Percentiles rank a stretch among this genome's conserved stretches.
phyloP scores from a whole-genome alignment of 1,140 invertebrate species.

The Rhagoletis zephyria region DNA sequence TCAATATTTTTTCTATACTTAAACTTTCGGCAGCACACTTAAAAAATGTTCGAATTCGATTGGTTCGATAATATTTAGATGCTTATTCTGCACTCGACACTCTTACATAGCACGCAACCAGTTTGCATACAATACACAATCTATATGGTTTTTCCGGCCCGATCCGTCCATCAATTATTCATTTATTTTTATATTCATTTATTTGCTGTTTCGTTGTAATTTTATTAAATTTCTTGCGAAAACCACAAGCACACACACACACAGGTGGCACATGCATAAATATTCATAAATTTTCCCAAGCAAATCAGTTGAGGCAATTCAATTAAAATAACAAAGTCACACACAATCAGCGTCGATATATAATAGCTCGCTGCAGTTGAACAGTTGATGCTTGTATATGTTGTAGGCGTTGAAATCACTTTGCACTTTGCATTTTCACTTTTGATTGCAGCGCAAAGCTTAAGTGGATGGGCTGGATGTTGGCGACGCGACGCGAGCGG shows the following conservation, averaged over 20 bases:
- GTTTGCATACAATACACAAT: not conserved
- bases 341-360: not conserved
- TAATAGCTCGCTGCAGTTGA: not conserved
- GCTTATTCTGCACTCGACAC: slow-evolving; percentile 7
- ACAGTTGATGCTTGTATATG: not conserved
- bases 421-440: slow-evolving; percentile 44
- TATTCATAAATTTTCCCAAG: slow-evolving; percentile 44
- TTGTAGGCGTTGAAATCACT: slow-evolving; percentile 18
- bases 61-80: slow-evolving; percentile 10
- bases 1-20: not conserved
- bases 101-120: not conserved
- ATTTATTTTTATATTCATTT: not conserved
- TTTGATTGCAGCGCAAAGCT: slow-evolving; percentile 14
- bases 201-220: not conserved
- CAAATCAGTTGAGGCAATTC: slow-evolving; percentile 23
- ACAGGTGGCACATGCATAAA: not conserved
- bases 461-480: slow-evolving; percentile 17
- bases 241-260: not conserved
- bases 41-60: slow-evolving; percentile 26
- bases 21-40: not conserved
- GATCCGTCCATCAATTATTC: not conserved
- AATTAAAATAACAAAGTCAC: slow-evolving; percentile 49
- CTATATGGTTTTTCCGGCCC: slow-evolving; percentile 28
- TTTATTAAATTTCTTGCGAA: not conserved
- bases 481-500: not conserved